Conservation (phyloP, 2,888 invertebrate genomes). For the Rotaria macrura region DNA sequence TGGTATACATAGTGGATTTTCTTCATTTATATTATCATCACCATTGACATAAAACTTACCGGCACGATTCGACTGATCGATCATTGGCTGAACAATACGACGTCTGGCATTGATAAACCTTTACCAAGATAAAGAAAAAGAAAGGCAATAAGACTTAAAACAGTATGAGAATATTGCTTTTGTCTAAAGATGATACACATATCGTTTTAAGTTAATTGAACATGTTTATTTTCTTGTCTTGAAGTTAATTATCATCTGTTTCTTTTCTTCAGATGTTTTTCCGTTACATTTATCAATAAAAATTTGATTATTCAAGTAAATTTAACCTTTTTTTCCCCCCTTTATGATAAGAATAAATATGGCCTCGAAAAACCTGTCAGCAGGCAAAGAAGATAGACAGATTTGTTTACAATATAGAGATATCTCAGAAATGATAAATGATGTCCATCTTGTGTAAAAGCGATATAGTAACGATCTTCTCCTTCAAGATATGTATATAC, state of each 20-base stretch:
- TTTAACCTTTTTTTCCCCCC: not conserved
- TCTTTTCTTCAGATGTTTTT: not conserved
- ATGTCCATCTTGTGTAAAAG: conserved; percentile 15
- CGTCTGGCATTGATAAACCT: conserved; percentile 34
- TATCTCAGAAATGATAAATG: conserved; percentile 11
- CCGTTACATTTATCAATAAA: not conserved
- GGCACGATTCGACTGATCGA: conserved; percentile 33
- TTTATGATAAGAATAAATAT: not conserved
- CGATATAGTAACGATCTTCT: not conserved
- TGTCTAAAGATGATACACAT: too few relatives aligned
- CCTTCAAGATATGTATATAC: conserved; percentile 3
- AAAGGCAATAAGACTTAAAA: not conserved
- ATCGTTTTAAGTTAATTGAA: too few relatives aligned
- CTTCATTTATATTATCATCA: not conserved
- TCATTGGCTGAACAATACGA: conserved; percentile 34
- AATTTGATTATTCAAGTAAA: not conserved
- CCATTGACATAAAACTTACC: conserved; percentile 22
- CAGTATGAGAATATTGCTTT: too few relatives aligned
- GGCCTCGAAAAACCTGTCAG: conserved; percentile 8
- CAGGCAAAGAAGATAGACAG: not conserved
- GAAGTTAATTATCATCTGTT: not conserved
- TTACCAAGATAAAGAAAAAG: not conserved
- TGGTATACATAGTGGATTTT: not conserved
- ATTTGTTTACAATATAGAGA: not conserved
- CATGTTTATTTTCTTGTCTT: too few relatives aligned